These are phyloP conservation scores for Heliconius eleuchia DNA, from an alignment of 1,140 invertebrate species.

Conservation along the genomic window DNA sequence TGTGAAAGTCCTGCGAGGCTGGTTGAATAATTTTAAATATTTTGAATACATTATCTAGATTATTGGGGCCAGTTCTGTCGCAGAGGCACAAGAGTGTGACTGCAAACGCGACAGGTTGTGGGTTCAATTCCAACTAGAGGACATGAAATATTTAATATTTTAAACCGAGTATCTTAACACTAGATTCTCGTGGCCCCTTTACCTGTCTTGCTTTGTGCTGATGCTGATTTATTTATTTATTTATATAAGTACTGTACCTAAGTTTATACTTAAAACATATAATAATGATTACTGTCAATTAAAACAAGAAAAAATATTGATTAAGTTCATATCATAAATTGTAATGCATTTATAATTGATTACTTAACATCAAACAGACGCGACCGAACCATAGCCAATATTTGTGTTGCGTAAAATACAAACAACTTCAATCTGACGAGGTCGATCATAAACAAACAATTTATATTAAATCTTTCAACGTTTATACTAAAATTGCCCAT, in stretches of 20 bases:
- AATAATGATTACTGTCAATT: too few species aligned
- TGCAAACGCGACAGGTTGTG: too few species aligned
- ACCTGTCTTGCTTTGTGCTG: too few species aligned
- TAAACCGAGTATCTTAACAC: too few species aligned
- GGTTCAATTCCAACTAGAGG: too few species aligned
- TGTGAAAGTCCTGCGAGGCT: constrained; percentile 72
- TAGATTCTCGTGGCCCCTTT: too few species aligned
- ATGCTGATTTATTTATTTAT: too few species aligned
- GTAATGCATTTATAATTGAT: not conserved
- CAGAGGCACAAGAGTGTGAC: too few species aligned
- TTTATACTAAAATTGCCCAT: not conserved
- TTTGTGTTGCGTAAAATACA: not conserved
- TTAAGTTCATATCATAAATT: not conserved
- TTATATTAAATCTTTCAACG: constrained; percentile 4
- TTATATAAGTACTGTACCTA: too few species aligned
- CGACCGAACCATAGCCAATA: not conserved
- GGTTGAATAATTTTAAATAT: constrained; percentile 53
- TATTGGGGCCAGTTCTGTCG: not conserved
- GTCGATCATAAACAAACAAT: not conserved
- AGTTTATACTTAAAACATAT: too few species aligned
- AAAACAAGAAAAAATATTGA: too few species aligned
- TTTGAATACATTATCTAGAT: not conserved
- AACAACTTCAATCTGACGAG: not conserved
- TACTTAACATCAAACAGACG: not conserved
- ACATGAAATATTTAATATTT: too few species aligned